Conservation (phyloP, 2,888 invertebrate species). For the Leptogaster cylindrica region DNA sequence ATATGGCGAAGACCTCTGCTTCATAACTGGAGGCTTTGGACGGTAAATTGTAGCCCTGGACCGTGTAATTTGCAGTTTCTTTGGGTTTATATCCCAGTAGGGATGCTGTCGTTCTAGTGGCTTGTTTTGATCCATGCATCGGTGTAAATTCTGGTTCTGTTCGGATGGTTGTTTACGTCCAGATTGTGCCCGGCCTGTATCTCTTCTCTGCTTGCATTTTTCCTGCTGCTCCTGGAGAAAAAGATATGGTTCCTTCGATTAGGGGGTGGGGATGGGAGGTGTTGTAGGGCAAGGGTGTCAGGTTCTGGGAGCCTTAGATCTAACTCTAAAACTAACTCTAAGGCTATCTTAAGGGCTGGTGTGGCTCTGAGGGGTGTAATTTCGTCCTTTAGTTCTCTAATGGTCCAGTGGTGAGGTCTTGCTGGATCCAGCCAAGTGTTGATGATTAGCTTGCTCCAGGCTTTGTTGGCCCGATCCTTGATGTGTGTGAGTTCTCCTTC, state of each 20-base stretch:
- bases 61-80: not conserved
- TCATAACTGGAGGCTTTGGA: not conserved
- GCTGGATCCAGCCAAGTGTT: not conserved
- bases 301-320: not conserved
- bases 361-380: not conserved
- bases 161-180: too few relatives aligned
- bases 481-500: not conserved
- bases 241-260: too few relatives aligned
- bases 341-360: not conserved
- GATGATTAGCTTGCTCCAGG: not conserved
- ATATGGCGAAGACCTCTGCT: not conserved
- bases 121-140: not conserved
- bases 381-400: not conserved
- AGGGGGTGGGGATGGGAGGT: not conserved
- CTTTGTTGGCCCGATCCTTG: not conserved
- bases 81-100: not conserved
- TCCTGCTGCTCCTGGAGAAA: too few relatives aligned
- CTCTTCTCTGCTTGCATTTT: not conserved
- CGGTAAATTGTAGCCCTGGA: not conserved
- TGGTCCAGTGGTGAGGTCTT: not conserved
- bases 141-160: not conserved
- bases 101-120: not conserved
- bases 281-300: not conserved
- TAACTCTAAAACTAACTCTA: not conserved
- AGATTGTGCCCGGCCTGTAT: not conserved